These are phyloP conservation scores for Nicator chloris DNA, from an alignment of 2,113 vertebrate species.

Conservation along the genomic window DNA sequence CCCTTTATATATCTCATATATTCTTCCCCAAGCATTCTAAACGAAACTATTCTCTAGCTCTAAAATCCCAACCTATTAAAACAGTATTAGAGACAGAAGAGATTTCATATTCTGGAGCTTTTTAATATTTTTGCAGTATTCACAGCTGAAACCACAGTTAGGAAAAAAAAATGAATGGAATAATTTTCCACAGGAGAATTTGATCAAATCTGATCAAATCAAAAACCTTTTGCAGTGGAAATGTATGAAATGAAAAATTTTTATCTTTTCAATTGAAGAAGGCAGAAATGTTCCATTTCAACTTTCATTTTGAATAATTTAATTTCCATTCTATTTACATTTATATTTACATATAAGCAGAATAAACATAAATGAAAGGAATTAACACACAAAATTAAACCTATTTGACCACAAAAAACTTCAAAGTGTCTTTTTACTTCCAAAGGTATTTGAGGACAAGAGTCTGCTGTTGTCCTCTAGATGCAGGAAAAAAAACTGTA, in stretches of 20 bases:
- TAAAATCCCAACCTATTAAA: background rate
- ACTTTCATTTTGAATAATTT: background rate
- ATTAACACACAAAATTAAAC: background rate
- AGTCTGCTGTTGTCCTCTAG: background rate
- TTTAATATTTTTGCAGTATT: background rate
- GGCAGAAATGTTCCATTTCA: background rate
- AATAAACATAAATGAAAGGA: background rate
- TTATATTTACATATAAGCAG: background rate
- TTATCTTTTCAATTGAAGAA: background rate
- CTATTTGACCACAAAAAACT: background rate
- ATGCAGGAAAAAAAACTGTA: background rate
- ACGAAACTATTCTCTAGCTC: background rate
- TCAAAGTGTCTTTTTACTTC: background rate
- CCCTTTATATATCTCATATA: background rate
- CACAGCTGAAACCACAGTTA: background rate
- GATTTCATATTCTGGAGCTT: background rate
- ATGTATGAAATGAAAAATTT: background rate
- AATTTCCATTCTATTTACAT: background rate
- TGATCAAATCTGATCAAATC: background rate
- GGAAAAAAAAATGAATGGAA: background rate
- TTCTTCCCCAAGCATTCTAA: background rate
- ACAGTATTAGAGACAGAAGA: background rate
- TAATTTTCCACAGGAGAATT: background rate
- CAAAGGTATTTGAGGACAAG: background rate
- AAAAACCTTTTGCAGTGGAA: background rate